Evolutionary conservation across 2,888 invertebrate species (phyloP).

Genomic region (Oscheius onirici): DNA sequence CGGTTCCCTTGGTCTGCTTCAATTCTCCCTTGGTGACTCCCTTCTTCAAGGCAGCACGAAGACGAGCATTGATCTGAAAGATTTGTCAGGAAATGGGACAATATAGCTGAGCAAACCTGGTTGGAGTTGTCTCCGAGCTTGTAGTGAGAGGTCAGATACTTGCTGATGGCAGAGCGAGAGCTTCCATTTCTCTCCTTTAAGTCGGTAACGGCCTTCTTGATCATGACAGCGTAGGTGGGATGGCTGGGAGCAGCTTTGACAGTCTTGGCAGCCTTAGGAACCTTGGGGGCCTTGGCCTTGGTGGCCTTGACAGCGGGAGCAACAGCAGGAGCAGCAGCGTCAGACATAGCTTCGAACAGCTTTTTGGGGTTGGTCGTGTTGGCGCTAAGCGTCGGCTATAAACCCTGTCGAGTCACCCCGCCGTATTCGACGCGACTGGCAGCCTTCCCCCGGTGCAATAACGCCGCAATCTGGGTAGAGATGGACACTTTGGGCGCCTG

Average conservation of each 20-base stretch:
- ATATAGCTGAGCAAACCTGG: background rate
- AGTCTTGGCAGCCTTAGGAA: conserved; percentile 33
- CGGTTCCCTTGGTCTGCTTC: conserved; percentile 70
- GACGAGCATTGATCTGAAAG: conserved; percentile 71
- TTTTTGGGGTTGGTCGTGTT: background rate
- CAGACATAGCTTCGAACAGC: conserved; percentile 18
- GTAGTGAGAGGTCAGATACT: conserved; percentile 73
- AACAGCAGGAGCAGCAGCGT: conserved; percentile 14
- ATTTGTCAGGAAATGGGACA: background rate
- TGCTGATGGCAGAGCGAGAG: conserved; percentile 73
- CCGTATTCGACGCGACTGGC: background rate
- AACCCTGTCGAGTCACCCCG: conserved; percentile 17
- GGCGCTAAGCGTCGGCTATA: conserved; percentile 1
- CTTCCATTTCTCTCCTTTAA: conserved; percentile 74
- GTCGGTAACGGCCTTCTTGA: conserved; percentile 71
- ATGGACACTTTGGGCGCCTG: conserved; percentile 22
- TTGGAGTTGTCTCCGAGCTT: conserved; percentile 71
- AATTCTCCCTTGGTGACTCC: conserved; percentile 72
- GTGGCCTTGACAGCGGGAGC: conserved; percentile 26
- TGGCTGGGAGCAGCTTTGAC: conserved; percentile 44
- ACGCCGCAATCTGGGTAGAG: background rate
- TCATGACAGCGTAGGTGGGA: conserved; percentile 73
- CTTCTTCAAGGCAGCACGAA: conserved; percentile 72
- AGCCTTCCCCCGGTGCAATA: conserved; percentile 17
- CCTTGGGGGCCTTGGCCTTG: conserved; percentile 31